Percentiles rank a stretch among this genome's conserved stretches.
These are phyloP conservation scores for Melozone crissalis DNA, from an alignment of 2,113 vertebrate species.

Conservation along the genomic window DNA sequence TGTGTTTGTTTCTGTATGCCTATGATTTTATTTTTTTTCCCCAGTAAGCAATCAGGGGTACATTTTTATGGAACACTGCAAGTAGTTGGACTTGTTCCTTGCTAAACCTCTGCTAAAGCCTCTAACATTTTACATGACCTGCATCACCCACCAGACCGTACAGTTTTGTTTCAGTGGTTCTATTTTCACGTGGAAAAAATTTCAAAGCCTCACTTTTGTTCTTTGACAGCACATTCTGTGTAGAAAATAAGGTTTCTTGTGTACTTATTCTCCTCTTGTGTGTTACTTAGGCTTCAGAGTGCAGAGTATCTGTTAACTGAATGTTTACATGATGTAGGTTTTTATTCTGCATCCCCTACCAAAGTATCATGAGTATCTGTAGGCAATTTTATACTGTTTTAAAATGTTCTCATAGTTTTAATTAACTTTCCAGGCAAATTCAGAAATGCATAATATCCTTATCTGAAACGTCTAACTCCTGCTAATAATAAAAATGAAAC, in stretches of 20 bases:
- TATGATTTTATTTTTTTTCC: background rate
- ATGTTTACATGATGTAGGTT: conserved; percentile 59
- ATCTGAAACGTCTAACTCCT: conserved; percentile 61
- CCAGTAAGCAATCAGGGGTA: background rate
- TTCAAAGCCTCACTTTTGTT: conserved; percentile 13
- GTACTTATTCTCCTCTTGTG: conserved; percentile 34
- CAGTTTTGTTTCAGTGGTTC: conserved; percentile 21
- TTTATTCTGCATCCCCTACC: conserved; percentile 37
- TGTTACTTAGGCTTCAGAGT: conserved; percentile 35
- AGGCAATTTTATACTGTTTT: conserved; percentile 57
- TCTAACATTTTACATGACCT: conserved; percentile 12
- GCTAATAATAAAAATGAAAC: conserved; percentile 66
- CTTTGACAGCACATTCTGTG: conserved; percentile 32
- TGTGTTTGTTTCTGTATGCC: conserved; percentile 39
- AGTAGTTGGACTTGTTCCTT: conserved; percentile 8
- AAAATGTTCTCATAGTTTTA: conserved; percentile 57
- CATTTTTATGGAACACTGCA: background rate
- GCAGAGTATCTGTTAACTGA: conserved; percentile 56
- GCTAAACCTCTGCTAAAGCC: conserved; percentile 7
- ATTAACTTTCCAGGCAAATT: conserved; percentile 57
- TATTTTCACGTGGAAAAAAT: background rate
- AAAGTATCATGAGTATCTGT: conserved; percentile 32
- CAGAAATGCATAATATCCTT: conserved; percentile 58
- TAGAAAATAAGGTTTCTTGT: conserved; percentile 45
- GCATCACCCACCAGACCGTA: background rate